Percentiles rank a stretch among this genome's conserved stretches.
Evolutionary conservation across 2,797 vertebrate genomes (phyloP).

Genomic region (Enteromius trimaculatus): DNA sequence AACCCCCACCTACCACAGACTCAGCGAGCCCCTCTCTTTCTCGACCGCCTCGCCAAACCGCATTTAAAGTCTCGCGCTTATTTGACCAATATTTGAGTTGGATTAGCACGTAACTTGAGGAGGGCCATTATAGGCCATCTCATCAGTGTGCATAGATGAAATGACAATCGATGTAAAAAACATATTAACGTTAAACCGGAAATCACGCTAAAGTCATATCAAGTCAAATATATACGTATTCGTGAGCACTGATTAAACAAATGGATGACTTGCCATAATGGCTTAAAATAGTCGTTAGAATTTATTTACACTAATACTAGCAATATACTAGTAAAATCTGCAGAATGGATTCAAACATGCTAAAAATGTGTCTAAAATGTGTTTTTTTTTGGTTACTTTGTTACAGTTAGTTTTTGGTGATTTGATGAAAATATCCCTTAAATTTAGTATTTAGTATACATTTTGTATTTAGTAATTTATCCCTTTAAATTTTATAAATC

Average conservation of each 20-base stretch:
- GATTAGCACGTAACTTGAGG: conserved; percentile 63
- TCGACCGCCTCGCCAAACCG: conserved; percentile 41
- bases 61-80: conserved; percentile 58
- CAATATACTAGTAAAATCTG: neutral
- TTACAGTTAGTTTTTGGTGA: neutral
- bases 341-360: neutral
- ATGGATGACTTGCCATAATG: neutral
- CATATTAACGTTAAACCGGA: conserved; percentile 32
- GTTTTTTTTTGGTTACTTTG: neutral
- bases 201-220: neutral
- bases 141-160: conserved; percentile 36
- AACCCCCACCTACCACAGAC: conserved; percentile 33
- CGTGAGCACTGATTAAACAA: neutral
- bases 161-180: conserved; percentile 38
- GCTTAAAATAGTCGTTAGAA: neutral
- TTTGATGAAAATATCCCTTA: neutral
- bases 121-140: conserved; percentile 49
- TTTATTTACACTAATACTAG: neutral
- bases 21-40: conserved; percentile 52
- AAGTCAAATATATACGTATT: neutral
- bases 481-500: too few species aligned
- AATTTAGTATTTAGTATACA: neutral
- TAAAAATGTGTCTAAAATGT: neutral
- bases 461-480: too few species aligned
- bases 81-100: conserved; percentile 72